These are phyloP conservation scores for Mixornis gularis DNA, from an alignment of 2,113 vertebrate species.

Conservation along the genomic window DNA sequence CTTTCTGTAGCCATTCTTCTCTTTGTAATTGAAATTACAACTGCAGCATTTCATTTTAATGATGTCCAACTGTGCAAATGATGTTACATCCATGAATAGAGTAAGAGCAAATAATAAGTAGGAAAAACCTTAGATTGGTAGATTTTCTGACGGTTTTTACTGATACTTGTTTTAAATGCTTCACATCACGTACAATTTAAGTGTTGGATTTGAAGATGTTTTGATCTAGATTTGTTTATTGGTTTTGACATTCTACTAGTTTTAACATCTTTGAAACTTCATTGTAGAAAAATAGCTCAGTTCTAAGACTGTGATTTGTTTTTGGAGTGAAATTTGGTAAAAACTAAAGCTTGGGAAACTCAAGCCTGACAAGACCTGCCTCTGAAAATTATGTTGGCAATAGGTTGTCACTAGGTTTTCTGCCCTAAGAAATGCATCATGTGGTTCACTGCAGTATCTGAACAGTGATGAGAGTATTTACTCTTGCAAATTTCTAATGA, in stretches of 20 bases:
- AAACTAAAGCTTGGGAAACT: not conserved
- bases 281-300: not conserved
- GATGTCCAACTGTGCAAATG: not conserved
- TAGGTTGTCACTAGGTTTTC: not conserved
- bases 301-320: not conserved
- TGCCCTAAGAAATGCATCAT: not conserved
- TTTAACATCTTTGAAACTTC: not conserved
- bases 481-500: not conserved
- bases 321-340: not conserved
- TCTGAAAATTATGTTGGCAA: not conserved
- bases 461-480: not conserved
- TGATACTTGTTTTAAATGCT: not conserved
- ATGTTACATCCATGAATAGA: not conserved
- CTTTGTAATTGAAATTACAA: not conserved
- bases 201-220: not conserved
- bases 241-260: not conserved
- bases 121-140: not conserved
- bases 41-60: not conserved
- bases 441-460: accelerated
- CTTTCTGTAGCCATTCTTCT: not conserved
- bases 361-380: not conserved
- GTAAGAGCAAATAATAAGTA: not conserved
- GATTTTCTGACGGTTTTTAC: not conserved
- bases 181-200: not conserved
- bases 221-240: not conserved